These are phyloP conservation scores for Rhinogobius similis DNA, from an alignment of 2,113 vertebrate species.

Conservation along the genomic window DNA sequence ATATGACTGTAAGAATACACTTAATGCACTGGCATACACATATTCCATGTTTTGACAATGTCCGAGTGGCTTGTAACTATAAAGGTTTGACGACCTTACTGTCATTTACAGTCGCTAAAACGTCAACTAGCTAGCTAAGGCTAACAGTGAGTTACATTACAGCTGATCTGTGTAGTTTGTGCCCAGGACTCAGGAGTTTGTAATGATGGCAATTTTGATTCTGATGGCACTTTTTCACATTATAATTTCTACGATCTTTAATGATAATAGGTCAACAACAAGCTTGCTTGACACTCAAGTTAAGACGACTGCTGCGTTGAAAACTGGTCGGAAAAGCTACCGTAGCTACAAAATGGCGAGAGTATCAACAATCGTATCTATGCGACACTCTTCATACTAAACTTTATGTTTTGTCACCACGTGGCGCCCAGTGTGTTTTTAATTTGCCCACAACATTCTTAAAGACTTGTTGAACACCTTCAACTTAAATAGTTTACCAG, in stretches of 20 bases:
- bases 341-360: slow-evolving; percentile 78
- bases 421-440: not conserved
- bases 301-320: slow-evolving; percentile 11
- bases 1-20: not conserved
- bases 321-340: slow-evolving; percentile 35
- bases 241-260: not conserved
- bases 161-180: slow-evolving; percentile 46
- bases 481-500: not conserved
- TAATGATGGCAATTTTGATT: not conserved
- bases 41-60: not conserved
- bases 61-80: not conserved
- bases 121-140: slow-evolving; percentile 26
- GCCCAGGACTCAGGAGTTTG: not conserved
- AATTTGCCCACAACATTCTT: not conserved
- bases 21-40: not conserved
- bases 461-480: too few species aligned
- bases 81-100: slow-evolving; percentile 6
- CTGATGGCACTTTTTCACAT: not conserved
- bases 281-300: slow-evolving; percentile 45
- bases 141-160: slow-evolving; percentile 36
- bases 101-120: not conserved
- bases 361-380: slow-evolving; percentile 75
- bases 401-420: slow-evolving; percentile 24
- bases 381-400: slow-evolving; percentile 68
- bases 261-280: not conserved